Evolutionary conservation across 2,888 invertebrate species (phyloP).

Genomic region (Rotaria socialis): DNA sequence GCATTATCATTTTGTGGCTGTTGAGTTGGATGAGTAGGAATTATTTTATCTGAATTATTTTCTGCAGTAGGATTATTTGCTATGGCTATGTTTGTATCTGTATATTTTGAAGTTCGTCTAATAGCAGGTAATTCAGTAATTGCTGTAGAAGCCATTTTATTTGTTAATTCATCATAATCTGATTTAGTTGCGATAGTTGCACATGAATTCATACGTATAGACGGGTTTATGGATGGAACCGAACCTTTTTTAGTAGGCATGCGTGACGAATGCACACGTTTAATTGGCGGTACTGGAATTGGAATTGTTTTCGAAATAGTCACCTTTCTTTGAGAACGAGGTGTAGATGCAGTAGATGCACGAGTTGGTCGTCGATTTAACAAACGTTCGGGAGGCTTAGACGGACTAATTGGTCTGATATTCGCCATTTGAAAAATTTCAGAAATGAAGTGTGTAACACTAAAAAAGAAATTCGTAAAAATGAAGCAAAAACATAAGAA

Average conservation of each 20-base stretch:
- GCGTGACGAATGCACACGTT: not conserved
- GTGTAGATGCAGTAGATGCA: not conserved
- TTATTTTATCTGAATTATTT: not conserved
- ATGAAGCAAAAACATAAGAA: not conserved
- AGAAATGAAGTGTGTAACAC: not conserved
- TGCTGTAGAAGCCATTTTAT: not conserved
- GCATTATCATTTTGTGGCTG: not conserved
- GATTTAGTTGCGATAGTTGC: not conserved
- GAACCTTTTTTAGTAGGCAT: not conserved
- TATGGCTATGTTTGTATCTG: not conserved
- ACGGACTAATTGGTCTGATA: not conserved
- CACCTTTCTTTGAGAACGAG: not conserved
- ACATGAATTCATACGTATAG: not conserved
- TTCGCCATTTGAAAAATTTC: not conserved
- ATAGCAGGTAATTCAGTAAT: not conserved
- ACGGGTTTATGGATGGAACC: not conserved
- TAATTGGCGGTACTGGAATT: not conserved
- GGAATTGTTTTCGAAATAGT: not conserved
- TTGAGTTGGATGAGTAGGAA: not conserved
- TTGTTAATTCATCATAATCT: not conserved
- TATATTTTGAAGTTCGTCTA: not conserved
- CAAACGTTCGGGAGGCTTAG: not conserved
- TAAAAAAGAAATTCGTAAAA: not conserved
- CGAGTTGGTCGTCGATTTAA: not conserved
- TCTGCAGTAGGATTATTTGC: not conserved